phyloP scores from a whole-genome alignment of 2,113 vertebrate genomes.

The Pseudonaja textilis region DNA sequence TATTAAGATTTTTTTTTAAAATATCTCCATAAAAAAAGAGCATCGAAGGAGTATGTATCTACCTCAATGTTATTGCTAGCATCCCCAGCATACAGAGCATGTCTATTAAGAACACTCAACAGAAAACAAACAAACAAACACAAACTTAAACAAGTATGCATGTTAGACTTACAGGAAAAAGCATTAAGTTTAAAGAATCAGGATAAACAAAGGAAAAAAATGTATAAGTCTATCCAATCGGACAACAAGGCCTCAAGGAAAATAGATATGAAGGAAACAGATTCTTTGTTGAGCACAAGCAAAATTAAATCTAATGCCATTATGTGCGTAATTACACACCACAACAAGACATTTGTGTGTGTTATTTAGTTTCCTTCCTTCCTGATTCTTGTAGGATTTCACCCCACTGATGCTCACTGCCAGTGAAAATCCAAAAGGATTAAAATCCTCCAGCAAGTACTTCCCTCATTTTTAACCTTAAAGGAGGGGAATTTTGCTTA shows the following conservation, averaged over 20 bases:
- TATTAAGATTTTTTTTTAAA: background rate
- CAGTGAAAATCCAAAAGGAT: background rate
- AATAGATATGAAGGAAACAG: background rate
- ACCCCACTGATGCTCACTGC: background rate
- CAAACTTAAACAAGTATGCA: background rate
- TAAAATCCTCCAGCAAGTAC: background rate
- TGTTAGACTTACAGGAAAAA: background rate
- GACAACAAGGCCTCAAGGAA: background rate
- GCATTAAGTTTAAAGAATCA: background rate
- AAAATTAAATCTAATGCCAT: background rate
- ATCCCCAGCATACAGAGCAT: background rate
- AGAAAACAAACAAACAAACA: background rate
- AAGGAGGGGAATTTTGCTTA: background rate
- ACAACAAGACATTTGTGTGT: background rate
- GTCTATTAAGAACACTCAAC: background rate
- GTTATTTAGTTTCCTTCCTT: background rate
- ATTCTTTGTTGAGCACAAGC: background rate
- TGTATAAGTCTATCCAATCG: background rate
- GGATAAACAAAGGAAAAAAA: background rate
- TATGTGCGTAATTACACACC: background rate
- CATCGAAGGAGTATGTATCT: background rate
- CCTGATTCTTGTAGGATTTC: background rate
- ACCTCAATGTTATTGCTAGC: background rate
- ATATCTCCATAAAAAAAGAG: background rate
- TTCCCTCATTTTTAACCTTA: background rate